A percentile compares a stretch with the other conserved stretches of the same genome.
These are phyloP conservation scores for Amiota mariae DNA, from an alignment of 2,888 invertebrate species.

Conservation along the genomic window DNA sequence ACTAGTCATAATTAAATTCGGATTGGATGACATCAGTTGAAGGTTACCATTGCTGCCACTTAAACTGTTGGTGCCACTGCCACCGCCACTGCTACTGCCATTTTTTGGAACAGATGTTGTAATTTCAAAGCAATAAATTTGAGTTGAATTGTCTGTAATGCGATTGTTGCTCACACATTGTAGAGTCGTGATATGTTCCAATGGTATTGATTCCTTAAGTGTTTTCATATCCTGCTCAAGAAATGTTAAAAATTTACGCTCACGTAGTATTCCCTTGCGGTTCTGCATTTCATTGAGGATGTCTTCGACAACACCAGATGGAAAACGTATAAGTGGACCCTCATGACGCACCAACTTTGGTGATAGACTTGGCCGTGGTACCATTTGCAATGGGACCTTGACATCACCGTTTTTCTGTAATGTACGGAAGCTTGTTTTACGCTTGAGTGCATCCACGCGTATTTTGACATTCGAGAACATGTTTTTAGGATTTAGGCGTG, in stretches of 20 bases:
- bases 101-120: slow-evolving; percentile 71
- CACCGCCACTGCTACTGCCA: slow-evolving; percentile 32
- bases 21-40: slow-evolving; percentile 65
- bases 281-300: slow-evolving; percentile 84
- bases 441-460: slow-evolving; percentile 70
- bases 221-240: slow-evolving; percentile 81
- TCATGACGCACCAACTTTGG: slow-evolving; percentile 70
- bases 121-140: slow-evolving; percentile 73
- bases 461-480: slow-evolving; percentile 70
- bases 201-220: slow-evolving; percentile 81
- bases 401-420: slow-evolving; percentile 59
- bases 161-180: slow-evolving; percentile 73
- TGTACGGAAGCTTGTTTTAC: slow-evolving; percentile 69
- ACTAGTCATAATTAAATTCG: slow-evolving; percentile 70
- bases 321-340: slow-evolving; percentile 71
- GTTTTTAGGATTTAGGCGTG: slow-evolving; percentile 65
- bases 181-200: slow-evolving; percentile 76
- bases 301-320: slow-evolving; percentile 79
- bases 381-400: slow-evolving; percentile 70
- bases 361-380: slow-evolving; percentile 71
- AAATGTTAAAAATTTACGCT: slow-evolving; percentile 83
- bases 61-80: background rate
- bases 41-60: slow-evolving; percentile 36
- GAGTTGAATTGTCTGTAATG: slow-evolving; percentile 73
- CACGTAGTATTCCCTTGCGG: slow-evolving; percentile 82